Conservation (phyloP, 1,140 invertebrate genomes). For the Periplaneta americana region DNA sequence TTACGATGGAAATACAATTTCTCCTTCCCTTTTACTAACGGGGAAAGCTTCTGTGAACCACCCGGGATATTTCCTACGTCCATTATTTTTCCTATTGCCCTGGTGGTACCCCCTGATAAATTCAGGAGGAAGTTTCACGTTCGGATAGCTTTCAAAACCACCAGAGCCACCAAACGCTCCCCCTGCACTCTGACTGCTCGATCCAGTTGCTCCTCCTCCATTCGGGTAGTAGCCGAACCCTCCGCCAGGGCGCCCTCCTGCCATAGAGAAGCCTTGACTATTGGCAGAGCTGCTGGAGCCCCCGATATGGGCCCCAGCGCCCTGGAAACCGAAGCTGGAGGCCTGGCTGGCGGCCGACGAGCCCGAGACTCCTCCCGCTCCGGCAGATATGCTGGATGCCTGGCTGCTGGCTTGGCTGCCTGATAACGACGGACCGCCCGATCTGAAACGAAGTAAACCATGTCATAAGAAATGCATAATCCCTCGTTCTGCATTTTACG, state of each 20-base stretch:
- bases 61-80: background rate
- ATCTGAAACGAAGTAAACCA: background rate
- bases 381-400: background rate
- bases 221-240: background rate
- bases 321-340: background rate
- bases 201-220: background rate
- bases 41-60: background rate
- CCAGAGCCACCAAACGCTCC: background rate
- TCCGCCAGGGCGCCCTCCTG: background rate
- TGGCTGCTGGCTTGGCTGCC: background rate
- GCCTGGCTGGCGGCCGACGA: background rate
- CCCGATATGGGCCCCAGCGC: background rate
- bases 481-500: no score
- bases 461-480: no score
- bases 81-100: background rate
- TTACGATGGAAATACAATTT: background rate
- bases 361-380: background rate
- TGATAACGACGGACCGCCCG: background rate
- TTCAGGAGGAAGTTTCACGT: background rate
- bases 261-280: background rate
- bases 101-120: background rate
- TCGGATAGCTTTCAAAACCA: background rate
- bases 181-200: background rate
- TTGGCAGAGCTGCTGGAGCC: background rate
- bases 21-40: background rate